Base-by-base conservation (phyloP, 1,140 invertebrate genomes). In the Plodia interpunctella region DNA sequence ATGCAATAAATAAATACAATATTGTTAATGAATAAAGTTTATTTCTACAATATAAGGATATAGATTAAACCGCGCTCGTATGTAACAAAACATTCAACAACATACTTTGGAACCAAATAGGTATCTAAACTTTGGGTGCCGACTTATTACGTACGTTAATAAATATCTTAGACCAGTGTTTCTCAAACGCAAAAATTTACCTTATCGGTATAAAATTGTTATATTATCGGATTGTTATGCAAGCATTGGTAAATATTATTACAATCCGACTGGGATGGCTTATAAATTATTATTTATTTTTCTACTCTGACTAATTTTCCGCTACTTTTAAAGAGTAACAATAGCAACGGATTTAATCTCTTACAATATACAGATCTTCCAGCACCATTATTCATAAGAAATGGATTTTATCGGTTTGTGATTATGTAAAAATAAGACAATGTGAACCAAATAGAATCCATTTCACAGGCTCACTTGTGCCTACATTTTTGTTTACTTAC, bases 51-150 rank as follows among this genome's bases (percentile, higher is more conserved):
- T 88, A 83, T 85, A 88, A 85, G 77, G 73, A 77, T 75, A 84
- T 83, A 80, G 72, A 80, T 74, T 76, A 65, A 78, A 83, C 72
- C 75, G 69, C 77, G 73, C 71, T 77, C 73, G 63, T 65, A 63
- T 73, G 60, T 81, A 88, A 88, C 83, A 88, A 85, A 88, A 88
- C 83, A 84, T 85, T 87, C 78, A 88, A 88, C 85, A 87, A 87
- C 80, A 86, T 80, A 88, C 83, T 88, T 87, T 88, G 83, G 85
- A 85, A 80, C 76, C 78, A 78, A 84, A 76, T 62, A 74, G 66
- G 77, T 78, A 74, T 32, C 30, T 32, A 83, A 77, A 82, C 80
- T 88, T 88, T 86, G 83, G 83, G 76, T 85, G 78, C 76, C 76
- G 78, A 86, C 79, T 76, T 86, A 85, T 85, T 87, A 86, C 85